phyloP scores from a whole-genome alignment of 2,888 invertebrate species.

The Drosophila pegasa region DNA sequence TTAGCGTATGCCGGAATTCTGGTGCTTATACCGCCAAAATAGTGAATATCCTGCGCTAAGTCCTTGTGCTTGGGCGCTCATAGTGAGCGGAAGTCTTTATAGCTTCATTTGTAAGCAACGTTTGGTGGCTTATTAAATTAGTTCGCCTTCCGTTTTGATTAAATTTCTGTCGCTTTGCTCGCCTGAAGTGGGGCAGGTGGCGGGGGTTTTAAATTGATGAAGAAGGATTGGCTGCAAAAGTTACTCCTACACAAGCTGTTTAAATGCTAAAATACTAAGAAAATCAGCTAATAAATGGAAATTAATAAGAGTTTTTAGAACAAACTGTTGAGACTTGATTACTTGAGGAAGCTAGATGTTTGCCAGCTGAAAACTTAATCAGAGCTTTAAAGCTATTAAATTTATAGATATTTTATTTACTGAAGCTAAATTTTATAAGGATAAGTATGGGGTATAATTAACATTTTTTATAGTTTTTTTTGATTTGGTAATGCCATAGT shows the following conservation, averaged over 20 bases:
- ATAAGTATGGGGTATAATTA: too few species aligned
- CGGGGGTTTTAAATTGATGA: neutral
- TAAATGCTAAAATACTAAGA: neutral
- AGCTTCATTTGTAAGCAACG: constrained; percentile 42
- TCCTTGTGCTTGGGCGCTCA: constrained; percentile 13
- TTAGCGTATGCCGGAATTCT: constrained; percentile 16
- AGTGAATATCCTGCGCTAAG: constrained; percentile 16
- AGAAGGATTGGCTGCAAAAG: neutral
- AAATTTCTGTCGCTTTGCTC: constrained; percentile 23
- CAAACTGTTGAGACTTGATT: neutral
- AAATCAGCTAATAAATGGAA: neutral
- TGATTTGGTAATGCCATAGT: too few species aligned
- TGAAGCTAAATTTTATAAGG: too few species aligned
- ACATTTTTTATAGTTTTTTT: too few species aligned
- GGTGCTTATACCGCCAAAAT: constrained; percentile 19
- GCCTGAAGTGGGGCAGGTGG: neutral
- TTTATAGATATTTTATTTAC: too few species aligned
- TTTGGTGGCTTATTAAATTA: constrained; percentile 61
- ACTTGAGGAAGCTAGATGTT: neutral
- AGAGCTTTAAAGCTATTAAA: neutral
- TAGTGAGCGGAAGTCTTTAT: constrained; percentile 27
- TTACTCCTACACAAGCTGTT: neutral
- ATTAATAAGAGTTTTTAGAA: neutral
- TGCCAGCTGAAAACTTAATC: neutral
- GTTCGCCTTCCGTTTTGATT: constrained; percentile 28